These are phyloP conservation scores for Arrhamphus sclerolepis DNA, from an alignment of 2,797 vertebrate genomes.

Conservation along the genomic window DNA sequence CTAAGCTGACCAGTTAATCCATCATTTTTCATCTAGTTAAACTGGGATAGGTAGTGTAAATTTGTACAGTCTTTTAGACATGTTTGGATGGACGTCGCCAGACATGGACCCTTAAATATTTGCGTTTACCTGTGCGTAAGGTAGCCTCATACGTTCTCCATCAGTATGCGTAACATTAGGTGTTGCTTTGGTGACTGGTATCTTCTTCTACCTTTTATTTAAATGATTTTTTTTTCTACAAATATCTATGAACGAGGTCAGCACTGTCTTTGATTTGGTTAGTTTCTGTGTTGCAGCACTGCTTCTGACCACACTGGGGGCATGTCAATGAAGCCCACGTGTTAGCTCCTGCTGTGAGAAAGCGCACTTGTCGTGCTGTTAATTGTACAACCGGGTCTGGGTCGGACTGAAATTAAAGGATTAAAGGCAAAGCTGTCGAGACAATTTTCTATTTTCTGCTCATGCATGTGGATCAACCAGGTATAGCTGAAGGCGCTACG, in stretches of 20 bases:
- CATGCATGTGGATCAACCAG: no score
- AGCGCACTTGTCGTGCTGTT: no score
- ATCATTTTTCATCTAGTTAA: conserved; percentile 88
- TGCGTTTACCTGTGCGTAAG: conserved; percentile 89
- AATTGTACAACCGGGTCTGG: no score
- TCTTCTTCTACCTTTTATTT: conserved; percentile 84
- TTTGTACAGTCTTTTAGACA: conserved; percentile 99
- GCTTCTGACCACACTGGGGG: no score
- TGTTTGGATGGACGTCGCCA: conserved; percentile 90
- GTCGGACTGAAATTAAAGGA: no score
- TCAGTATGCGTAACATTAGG: conserved; percentile 92
- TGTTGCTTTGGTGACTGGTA: conserved; percentile 90
- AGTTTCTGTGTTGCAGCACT: not conserved
- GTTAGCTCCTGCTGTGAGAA: no score
- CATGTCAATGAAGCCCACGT: no score
- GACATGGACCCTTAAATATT: conserved; percentile 91
- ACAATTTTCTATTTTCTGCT: no score
- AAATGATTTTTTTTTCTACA: conserved; percentile 80
- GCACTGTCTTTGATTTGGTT: conserved; percentile 79
- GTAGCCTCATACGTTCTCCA: conserved; percentile 94
- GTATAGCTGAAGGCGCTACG: no score
- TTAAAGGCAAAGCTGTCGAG: no score
- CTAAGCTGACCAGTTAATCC: conserved; percentile 62
- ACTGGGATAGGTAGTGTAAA: conserved; percentile 93
- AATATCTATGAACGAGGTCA: conserved; percentile 88